phyloP scores from a whole-genome alignment of 2,797 vertebrate species.

The Aldrovandia affinis region DNA sequence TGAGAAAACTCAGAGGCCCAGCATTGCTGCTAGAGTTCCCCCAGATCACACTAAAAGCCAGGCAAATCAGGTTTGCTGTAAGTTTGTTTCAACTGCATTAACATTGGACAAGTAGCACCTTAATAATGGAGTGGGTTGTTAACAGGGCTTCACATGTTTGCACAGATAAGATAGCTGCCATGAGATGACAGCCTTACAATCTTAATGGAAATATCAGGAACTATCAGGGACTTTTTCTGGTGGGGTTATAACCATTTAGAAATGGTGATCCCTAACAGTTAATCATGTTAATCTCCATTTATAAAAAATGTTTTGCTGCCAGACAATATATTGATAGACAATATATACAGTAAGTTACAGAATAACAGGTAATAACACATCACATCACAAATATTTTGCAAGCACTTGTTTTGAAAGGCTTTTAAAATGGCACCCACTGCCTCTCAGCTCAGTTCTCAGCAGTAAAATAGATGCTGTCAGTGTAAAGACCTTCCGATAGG shows the following conservation, averaged over 20 bases:
- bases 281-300: neutral
- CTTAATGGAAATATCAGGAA: neutral
- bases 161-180: slow-evolving; percentile 7
- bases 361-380: too few species aligned
- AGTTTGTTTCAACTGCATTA: neutral
- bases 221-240: neutral
- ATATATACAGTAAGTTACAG: too few species aligned
- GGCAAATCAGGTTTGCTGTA: neutral
- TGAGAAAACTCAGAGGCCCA: neutral
- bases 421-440: neutral
- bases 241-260: neutral
- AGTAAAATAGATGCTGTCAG: neutral
- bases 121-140: slow-evolving; percentile 3
- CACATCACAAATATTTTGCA: too few species aligned
- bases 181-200: neutral
- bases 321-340: too few species aligned
- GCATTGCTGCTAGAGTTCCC: neutral
- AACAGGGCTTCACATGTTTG: slow-evolving; percentile 12
- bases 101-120: neutral
- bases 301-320: neutral
- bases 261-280: neutral
- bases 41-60: neutral
- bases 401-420: too few species aligned
- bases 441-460: neutral
- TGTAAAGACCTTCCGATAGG: too few species aligned